Evolutionary conservation across 1,140 invertebrate species (phyloP).

Genomic region (Philotrypesis tridentata): DNA sequence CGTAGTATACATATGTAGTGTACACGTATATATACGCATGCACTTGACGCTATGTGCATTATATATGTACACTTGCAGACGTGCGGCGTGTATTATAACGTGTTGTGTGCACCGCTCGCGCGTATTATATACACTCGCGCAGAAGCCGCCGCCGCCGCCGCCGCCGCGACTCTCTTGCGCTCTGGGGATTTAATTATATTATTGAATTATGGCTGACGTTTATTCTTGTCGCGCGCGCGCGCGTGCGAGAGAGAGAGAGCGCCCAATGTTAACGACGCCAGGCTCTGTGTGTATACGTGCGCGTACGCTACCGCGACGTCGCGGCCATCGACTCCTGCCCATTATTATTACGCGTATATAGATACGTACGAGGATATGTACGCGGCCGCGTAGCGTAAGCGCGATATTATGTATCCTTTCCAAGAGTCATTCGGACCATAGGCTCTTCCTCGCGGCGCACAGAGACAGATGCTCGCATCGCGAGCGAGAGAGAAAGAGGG

Average conservation of each 20-base stretch:
- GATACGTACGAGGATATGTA: background rate
- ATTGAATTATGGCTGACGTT: conserved; percentile 71
- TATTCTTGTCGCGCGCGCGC: conserved; percentile 64
- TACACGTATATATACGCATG: background rate
- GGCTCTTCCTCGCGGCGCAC: too few species aligned
- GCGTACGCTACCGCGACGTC: too few species aligned
- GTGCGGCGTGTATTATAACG: background rate
- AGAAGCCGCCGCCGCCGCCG: too few species aligned
- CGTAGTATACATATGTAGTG: background rate
- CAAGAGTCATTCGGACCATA: too few species aligned
- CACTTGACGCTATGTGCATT: background rate
- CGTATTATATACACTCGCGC: conserved; percentile 44
- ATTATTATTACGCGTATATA: background rate
- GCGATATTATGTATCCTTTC: too few species aligned
- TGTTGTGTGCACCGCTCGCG: too few species aligned
- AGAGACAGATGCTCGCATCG: too few species aligned
- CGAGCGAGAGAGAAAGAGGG: too few species aligned
- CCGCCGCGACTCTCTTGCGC: too few species aligned
- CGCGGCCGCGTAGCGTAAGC: too few species aligned
- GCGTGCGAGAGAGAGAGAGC: too few species aligned
- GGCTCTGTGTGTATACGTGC: background rate
- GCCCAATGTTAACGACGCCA: conserved; percentile 64
- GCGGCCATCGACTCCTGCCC: background rate
- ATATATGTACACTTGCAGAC: background rate
- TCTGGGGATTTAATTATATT: conserved; percentile 71